Conservation (phyloP, 2,113 vertebrate genomes). For the Hystrix cristata region DNA sequence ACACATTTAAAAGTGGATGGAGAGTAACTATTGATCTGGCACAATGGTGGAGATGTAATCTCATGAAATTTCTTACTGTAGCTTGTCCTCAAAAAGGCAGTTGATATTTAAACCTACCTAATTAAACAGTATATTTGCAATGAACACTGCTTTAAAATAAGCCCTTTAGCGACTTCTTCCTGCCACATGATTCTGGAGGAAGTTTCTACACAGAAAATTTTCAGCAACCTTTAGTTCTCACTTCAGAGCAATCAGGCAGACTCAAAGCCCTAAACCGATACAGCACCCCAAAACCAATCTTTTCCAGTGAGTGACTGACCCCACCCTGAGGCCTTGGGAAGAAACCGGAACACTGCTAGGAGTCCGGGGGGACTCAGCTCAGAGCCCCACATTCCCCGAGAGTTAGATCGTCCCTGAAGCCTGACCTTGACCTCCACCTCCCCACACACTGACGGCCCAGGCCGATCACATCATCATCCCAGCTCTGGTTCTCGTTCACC, state of each 20-base stretch:
- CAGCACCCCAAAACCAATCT: background rate
- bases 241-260: background rate
- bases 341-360: background rate
- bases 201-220: background rate
- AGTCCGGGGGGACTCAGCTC: background rate
- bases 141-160: background rate
- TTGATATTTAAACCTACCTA: background rate
- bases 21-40: background rate
- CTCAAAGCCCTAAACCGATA: background rate
- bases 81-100: background rate
- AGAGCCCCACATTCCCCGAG: background rate
- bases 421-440: background rate
- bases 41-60: background rate
- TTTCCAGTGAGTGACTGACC: background rate
- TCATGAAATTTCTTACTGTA: background rate
- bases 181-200: background rate
- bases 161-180: background rate
- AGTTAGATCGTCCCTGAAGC: background rate
- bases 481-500: accelerated
- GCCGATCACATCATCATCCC: accelerated
- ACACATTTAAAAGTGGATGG: background rate
- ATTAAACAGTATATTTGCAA: background rate
- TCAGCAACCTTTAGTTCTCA: background rate
- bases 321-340: background rate
- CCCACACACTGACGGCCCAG: background rate